Percentiles rank a stretch among this genome's conserved stretches.
Conservation (phyloP, 2,797 vertebrate genomes). For the Lepilemur ruficaudatus region DNA sequence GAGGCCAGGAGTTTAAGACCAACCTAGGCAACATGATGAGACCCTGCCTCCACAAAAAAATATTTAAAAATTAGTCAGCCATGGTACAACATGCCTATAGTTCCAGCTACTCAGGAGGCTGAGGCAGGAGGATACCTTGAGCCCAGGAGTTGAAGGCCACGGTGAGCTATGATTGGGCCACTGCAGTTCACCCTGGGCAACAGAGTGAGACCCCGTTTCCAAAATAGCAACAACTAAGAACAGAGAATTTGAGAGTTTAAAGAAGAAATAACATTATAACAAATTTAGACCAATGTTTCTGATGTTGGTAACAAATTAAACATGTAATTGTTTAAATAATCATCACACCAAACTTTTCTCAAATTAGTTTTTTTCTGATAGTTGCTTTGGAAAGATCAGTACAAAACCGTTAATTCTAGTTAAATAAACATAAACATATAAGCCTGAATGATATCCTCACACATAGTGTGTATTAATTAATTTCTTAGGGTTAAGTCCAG, state of each 20-base stretch:
- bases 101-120: background rate
- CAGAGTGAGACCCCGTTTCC: background rate
- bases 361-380: background rate
- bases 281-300: background rate
- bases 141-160: background rate
- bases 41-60: background rate
- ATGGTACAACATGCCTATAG: background rate
- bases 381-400: background rate
- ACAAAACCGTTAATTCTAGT: conserved; percentile 3
- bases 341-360: background rate
- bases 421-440: conserved; percentile 16
- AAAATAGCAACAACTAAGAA: background rate
- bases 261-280: background rate
- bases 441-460: background rate
- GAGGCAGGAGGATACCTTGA: background rate
- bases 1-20: background rate
- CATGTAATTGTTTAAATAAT: background rate
- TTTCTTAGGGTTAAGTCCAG: background rate
- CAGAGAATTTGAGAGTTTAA: background rate
- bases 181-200: background rate
- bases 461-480: background rate
- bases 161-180: background rate
- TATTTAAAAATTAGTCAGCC: background rate
- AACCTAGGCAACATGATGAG: background rate
- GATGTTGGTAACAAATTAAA: background rate